These are phyloP conservation scores for Chaetura pelagica DNA, from an alignment of 2,113 vertebrate genomes.

Conservation along the genomic window DNA sequence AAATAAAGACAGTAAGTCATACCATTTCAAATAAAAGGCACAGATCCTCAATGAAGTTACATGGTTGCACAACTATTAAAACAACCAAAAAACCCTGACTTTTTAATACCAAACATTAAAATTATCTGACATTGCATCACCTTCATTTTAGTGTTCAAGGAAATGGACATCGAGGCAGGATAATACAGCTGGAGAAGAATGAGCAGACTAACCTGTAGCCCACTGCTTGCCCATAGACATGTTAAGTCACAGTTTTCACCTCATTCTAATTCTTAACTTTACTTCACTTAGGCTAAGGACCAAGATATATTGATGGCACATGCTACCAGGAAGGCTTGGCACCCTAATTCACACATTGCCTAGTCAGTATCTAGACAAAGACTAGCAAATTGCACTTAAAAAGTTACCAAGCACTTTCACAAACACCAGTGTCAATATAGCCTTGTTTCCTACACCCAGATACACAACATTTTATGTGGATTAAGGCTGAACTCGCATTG, in stretches of 20 bases:
- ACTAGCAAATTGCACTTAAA: neutral
- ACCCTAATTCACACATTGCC: neutral
- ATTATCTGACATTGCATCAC: neutral
- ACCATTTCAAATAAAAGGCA: neutral
- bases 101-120: neutral
- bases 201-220: neutral
- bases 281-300: neutral
- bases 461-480: neutral
- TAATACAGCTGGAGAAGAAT: neutral
- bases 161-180: neutral
- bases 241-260: neutral
- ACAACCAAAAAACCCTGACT: neutral
- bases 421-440: neutral
- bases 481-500: neutral
- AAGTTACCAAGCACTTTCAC: neutral
- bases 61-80: neutral
- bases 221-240: neutral
- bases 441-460: neutral
- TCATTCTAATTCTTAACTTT: neutral
- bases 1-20: neutral
- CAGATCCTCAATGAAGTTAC: neutral
- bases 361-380: neutral
- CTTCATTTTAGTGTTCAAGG: neutral
- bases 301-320: fast-evolving
- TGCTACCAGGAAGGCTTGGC: neutral